Conservation (phyloP, 2,113 vertebrate genomes). For the Phalacrocorax aristotelis region DNA sequence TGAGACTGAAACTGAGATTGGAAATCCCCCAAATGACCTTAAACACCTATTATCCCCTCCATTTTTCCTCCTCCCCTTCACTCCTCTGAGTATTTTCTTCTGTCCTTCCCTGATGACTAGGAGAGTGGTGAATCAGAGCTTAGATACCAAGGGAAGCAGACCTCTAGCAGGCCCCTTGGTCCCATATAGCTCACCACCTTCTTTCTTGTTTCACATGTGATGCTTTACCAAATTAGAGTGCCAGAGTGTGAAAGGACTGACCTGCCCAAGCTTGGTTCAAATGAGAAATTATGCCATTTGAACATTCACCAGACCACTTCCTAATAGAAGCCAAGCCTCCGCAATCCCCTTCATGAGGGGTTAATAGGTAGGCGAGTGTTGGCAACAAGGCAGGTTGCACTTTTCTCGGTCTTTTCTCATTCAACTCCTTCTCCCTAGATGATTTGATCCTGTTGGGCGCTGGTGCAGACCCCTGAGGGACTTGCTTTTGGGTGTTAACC, state of each 20-base stretch:
- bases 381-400: background rate
- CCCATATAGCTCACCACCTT: background rate
- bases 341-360: background rate
- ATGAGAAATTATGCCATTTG: background rate
- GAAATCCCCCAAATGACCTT: background rate
- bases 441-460: background rate
- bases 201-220: accelerated
- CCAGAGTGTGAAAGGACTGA: background rate
- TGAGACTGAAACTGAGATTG: background rate
- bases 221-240: background rate
- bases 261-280: background rate
- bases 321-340: background rate
- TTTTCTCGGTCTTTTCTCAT: background rate
- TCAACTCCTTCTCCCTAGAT: background rate
- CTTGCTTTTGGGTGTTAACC: background rate
- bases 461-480: accelerated
- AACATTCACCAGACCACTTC: background rate
- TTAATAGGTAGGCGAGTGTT: background rate
- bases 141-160: background rate
- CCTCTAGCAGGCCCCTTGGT: background rate
- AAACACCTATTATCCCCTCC: background rate
- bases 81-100: background rate
- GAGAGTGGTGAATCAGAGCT: background rate
- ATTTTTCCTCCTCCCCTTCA: background rate
- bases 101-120: background rate